These are phyloP conservation scores for Condylura cristata DNA, from an alignment of 2,113 vertebrate genomes.

Conservation along the genomic window DNA sequence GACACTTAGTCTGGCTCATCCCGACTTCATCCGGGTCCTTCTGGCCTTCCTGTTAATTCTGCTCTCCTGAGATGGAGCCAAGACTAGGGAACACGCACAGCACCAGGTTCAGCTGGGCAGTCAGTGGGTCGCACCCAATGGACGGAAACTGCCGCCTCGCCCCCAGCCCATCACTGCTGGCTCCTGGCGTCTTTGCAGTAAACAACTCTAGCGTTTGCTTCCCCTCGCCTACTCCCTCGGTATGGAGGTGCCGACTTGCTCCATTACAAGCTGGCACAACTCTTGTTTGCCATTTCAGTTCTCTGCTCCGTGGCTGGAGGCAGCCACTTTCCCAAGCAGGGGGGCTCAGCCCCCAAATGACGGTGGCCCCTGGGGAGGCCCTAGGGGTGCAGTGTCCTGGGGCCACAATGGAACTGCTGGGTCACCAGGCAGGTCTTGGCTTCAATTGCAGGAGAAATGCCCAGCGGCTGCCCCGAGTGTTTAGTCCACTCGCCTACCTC, in stretches of 20 bases:
- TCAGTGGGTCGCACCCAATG: no score
- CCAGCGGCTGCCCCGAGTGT: neutral
- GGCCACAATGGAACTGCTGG: neutral
- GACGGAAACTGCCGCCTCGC: neutral
- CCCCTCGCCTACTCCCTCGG: neutral
- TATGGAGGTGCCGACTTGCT: neutral
- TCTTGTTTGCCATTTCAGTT: neutral
- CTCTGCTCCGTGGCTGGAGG: neutral
- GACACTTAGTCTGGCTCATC: no score
- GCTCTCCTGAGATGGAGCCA: neutral
- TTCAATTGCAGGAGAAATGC: constrained; percentile 19
- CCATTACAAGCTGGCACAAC: neutral
- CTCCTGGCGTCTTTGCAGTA: neutral
- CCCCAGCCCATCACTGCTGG: neutral
- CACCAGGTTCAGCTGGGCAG: no score
- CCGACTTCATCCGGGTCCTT: neutral
- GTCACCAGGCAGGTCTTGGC: constrained; percentile 19
- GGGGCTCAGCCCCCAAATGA: no score
- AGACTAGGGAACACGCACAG: no score
- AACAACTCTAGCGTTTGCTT: neutral
- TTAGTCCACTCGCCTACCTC: neutral
- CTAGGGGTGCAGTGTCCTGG: neutral
- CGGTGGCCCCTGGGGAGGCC: no score
- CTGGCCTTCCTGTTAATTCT: neutral
- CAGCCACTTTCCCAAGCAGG: no score